Conservation (phyloP, 2,888 invertebrate species). For the Lycaena phlaeas region DNA sequence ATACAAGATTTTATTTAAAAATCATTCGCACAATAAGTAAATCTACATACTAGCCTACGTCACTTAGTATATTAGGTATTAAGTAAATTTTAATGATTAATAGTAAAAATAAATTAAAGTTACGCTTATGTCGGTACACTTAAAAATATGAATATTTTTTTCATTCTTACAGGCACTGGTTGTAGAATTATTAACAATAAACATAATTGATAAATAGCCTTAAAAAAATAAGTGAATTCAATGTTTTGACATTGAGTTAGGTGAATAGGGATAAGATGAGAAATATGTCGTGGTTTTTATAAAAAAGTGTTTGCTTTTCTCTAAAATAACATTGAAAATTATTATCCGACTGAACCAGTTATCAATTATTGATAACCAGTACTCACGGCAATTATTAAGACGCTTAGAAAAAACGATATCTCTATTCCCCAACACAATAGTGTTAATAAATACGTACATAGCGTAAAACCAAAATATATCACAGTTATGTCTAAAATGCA, state of each 20-base stretch:
- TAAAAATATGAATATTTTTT: conserved; percentile 57
- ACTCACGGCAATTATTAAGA: not conserved
- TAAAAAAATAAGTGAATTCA: conserved; percentile 27
- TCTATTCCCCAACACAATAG: too few species aligned
- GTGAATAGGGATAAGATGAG: not conserved
- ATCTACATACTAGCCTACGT: conserved; percentile 1
- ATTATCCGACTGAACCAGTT: not conserved
- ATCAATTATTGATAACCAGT: not conserved
- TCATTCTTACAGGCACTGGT: conserved; percentile 67
- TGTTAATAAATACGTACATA: too few species aligned
- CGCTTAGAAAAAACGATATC: too few species aligned
- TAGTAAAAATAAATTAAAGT: conserved; percentile 31
- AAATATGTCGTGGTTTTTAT: too few species aligned
- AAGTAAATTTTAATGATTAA: conserved; percentile 22
- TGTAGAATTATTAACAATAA: conserved; percentile 23
- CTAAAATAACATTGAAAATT: not conserved
- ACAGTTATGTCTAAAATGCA: conserved; percentile 42
- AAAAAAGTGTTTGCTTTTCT: too few species aligned
- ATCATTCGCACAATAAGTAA: not conserved
- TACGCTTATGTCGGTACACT: conserved; percentile 30
- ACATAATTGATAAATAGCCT: conserved; percentile 18
- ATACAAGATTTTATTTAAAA: conserved; percentile 3
- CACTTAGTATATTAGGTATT: not conserved
- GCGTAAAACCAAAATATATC: conserved; percentile 47
- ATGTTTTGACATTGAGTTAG: conserved; percentile 13